A percentile compares a stretch with the other conserved stretches of the same genome.
Evolutionary conservation across 2,888 invertebrate genomes (phyloP).

Genomic region (Scotopteryx bipunctaria): DNA sequence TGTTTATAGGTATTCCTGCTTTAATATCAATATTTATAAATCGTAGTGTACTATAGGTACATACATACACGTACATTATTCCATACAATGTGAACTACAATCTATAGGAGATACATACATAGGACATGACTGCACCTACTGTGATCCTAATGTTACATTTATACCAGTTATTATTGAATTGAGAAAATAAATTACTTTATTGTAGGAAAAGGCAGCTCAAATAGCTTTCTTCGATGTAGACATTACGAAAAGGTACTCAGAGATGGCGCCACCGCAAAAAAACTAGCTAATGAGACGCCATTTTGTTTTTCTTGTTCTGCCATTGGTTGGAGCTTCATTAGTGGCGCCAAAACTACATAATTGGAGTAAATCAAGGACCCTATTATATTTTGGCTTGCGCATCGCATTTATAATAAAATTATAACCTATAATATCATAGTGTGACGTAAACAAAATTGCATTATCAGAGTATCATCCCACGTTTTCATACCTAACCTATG

Average conservation of each 20-base stretch:
- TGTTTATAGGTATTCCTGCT: slow-evolving; percentile 39
- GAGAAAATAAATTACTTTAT: neutral
- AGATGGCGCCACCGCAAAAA: neutral
- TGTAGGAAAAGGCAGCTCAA: neutral
- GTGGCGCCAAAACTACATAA: neutral
- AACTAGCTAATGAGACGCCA: slow-evolving; percentile 1
- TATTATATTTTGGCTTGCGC: slow-evolving; percentile 2
- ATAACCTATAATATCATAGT: slow-evolving; percentile 5
- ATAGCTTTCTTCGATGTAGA: slow-evolving; percentile 11
- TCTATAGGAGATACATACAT: slow-evolving; percentile 27
- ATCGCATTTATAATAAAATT: slow-evolving; percentile 13
- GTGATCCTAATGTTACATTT: slow-evolving; percentile 6
- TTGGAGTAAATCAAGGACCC: neutral
- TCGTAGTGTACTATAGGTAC: slow-evolving; percentile 28
- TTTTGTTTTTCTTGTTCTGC: neutral
- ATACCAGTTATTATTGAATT: neutral
- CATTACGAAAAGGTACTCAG: neutral
- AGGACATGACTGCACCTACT: slow-evolving; percentile 23
- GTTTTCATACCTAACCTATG: slow-evolving; percentile 19
- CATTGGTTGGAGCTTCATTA: neutral
- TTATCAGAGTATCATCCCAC: slow-evolving; percentile 25
- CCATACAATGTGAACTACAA: slow-evolving; percentile 25
- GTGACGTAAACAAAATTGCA: slow-evolving; percentile 29
- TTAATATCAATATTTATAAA: slow-evolving; percentile 36
- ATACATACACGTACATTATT: slow-evolving; percentile 26